Evolutionary conservation across 2,888 invertebrate genomes (phyloP).

Genomic region (Campoplex nolae): DNA sequence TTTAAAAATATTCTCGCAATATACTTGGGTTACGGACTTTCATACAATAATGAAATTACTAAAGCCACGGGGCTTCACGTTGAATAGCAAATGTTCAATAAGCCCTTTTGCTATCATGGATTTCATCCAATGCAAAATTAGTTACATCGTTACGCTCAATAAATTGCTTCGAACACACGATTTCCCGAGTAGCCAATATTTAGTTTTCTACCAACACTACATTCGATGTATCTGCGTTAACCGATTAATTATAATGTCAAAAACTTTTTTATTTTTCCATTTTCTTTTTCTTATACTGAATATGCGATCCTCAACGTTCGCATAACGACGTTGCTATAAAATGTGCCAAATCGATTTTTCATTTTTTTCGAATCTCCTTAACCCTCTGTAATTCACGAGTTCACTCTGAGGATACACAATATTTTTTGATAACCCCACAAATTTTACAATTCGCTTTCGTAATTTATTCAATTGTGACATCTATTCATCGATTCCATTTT

Average conservation of each 20-base stretch:
- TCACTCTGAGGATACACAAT: neutral
- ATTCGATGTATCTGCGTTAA: too few relatives aligned
- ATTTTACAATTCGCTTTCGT: neutral
- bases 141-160: neutral
- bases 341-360: too few relatives aligned
- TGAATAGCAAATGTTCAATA: constrained; percentile 7
- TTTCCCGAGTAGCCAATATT: neutral
- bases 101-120: neutral
- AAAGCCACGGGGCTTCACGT: neutral
- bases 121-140: neutral
- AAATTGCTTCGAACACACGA: neutral
- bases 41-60: constrained; percentile 8
- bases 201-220: too few relatives aligned
- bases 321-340: too few relatives aligned
- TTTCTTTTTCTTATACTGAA: too few relatives aligned
- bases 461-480: neutral
- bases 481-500: neutral
- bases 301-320: too few relatives aligned
- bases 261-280: too few relatives aligned
- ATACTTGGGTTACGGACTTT: constrained; percentile 10
- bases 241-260: too few relatives aligned
- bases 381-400: neutral
- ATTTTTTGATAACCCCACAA: neutral
- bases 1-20: constrained; percentile 25
- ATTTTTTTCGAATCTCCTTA: too few relatives aligned